Evolutionary conservation across 2,113 vertebrate genomes (phyloP), one percentile per base, ranked within the genome.

Genomic region (Rhinolophus sinicus): DNA sequence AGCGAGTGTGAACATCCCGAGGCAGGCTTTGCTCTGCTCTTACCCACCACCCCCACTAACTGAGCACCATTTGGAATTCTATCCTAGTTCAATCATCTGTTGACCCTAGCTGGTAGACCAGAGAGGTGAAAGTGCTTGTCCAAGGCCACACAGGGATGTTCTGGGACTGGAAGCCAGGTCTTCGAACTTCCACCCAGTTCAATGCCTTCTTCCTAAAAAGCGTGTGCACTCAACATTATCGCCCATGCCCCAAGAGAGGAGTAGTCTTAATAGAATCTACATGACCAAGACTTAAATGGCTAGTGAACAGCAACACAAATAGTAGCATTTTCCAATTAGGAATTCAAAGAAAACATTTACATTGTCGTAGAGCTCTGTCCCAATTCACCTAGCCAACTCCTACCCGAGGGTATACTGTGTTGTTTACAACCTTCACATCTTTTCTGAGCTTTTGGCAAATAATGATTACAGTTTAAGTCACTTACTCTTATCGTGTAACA

Each of bases 271-370:
- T 28, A 78, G 40, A 83, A 52, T 54, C 26, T 81, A 44, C 4
- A 91, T 50, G 40, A 56, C 18, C 38, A 60, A 50, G 26, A 67
- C 33, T 88, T 75, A 15, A 69, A 58, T 75, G 56, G 84, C 72
- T 67, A 65, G 90, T 64, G 47, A 70, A 76, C 13, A 88, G 52
- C n/a, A 87, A 54, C 28, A 30, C 44, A 90, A 64, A 77, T 28
- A 75, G 54, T 52, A 56, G 58, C 40, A 56, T 50, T 93, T 96
- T 93, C 50, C 76, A 82, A 7, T 88, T 77, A 96, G 60, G 19
- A 82, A 93, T 92, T 85, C 67, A 93, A 97, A 62, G 65, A 91
- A 96, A 90, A 88, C n/a, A n/a, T 93, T 95, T 44, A 93, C 72
- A 86, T 82, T 88, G 85, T 93, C 67, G 80, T 33, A 72, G 65